Percentiles rank a stretch among this genome's conserved stretches.
phyloP scores from a whole-genome alignment of 2,113 vertebrate species.

The Coreoperca whiteheadi region DNA sequence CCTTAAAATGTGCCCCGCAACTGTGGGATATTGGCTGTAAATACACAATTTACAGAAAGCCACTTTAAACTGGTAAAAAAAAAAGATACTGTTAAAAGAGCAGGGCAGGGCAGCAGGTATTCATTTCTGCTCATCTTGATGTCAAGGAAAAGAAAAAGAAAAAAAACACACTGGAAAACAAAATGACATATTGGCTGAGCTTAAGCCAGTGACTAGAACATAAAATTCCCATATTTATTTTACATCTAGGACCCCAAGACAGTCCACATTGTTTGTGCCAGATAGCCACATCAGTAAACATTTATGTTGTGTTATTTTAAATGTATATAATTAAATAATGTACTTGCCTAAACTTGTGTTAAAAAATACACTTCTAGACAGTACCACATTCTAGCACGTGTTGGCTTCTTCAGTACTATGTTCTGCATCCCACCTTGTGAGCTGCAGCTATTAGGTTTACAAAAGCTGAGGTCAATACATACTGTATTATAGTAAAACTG shows the following conservation, averaged over 20 bases:
- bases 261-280: background rate
- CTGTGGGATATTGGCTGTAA: conserved; percentile 6
- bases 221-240: background rate
- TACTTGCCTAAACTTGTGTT: background rate
- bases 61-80: conserved; percentile 58
- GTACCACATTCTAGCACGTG: background rate
- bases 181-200: conserved; percentile 22
- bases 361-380: background rate
- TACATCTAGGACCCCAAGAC: background rate
- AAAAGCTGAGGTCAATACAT: background rate
- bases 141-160: background rate
- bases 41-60: conserved; percentile 30
- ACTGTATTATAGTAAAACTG: background rate
- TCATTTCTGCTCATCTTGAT: conserved; percentile 43
- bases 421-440: background rate
- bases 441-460: background rate
- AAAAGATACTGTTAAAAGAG: conserved; percentile 54
- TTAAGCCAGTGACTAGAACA: conserved; percentile 34
- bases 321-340: background rate
- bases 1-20: background rate
- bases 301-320: background rate
- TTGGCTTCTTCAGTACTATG: background rate
- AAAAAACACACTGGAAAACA: conserved; percentile 29
- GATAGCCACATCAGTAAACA: conserved; percentile 3
- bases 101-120: conserved; percentile 48